Conservation (phyloP, 30 jellyfish, hydroid and myxozoan species). For the Nemopilema nomurai region DNA sequence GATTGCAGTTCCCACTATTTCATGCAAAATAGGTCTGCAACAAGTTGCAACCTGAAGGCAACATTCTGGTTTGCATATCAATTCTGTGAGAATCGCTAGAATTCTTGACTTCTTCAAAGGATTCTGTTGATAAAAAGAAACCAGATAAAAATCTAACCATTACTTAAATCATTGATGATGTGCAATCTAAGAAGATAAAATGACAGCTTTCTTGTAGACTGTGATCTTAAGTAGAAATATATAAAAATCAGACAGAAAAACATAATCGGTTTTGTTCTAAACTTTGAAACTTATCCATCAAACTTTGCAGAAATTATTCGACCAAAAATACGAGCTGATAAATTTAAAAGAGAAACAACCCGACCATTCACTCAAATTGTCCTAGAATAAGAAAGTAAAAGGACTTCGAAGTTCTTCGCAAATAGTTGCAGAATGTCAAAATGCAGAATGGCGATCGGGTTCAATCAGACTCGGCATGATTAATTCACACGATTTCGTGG, state of each 20-base stretch:
- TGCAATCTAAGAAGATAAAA: no score
- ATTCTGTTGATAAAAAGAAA: background rate
- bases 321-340: no score
- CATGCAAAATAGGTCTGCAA: conserved; percentile 38
- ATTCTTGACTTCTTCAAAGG: conserved; percentile 18
- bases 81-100: conserved; percentile 6
- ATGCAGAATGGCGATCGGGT: background rate
- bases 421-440: background rate
- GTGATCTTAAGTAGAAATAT: background rate
- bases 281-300: no score
- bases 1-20: conserved; percentile 40
- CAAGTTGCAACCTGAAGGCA: conserved; percentile 23
- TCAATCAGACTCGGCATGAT: background rate
- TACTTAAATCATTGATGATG: background rate
- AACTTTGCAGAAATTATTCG: no score
- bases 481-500: background rate
- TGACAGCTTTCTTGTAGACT: background rate
- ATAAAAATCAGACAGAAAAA: no score
- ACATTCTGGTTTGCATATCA: conserved; percentile 3
- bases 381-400: no score
- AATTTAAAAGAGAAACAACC: no score
- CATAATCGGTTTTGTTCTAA: no score
- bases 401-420: background rate
- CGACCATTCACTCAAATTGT: no score
- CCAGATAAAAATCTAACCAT: background rate